phyloP scores from a whole-genome alignment of 1,140 invertebrate species.

The Teleopsis dalmanni region DNA sequence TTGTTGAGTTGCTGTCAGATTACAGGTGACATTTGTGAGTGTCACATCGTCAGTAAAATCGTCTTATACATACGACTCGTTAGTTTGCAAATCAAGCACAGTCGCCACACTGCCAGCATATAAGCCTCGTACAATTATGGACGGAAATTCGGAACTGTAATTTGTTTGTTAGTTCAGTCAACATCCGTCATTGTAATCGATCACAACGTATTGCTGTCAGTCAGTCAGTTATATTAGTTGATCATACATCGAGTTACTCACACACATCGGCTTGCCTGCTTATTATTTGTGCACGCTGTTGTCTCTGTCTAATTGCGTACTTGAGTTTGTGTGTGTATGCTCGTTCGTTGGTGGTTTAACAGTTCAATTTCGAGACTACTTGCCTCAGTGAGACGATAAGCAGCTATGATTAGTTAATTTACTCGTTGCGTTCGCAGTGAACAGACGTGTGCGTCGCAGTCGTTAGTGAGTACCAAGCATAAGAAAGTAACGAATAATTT shows the following conservation, averaged over 20 bases:
- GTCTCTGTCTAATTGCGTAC: slow-evolving; percentile 12
- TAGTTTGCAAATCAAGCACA: too few species aligned
- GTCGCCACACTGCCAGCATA: too few species aligned
- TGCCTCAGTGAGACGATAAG: slow-evolving; percentile 19
- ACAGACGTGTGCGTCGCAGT: slow-evolving; percentile 29
- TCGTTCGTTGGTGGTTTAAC: slow-evolving; percentile 19
- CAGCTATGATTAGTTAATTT: slow-evolving; percentile 43
- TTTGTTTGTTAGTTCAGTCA: not conserved
- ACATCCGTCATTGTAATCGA: not conserved
- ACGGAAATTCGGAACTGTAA: not conserved
- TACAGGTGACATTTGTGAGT: slow-evolving; percentile 34
- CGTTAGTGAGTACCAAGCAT: slow-evolving; percentile 3
- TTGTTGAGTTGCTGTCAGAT: slow-evolving; percentile 23
- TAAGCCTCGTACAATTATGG: too few species aligned
- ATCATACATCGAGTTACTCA: too few species aligned
- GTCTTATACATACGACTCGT: too few species aligned
- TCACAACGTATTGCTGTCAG: too few species aligned
- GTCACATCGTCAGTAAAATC: too few species aligned
- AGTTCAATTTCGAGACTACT: slow-evolving; percentile 29
- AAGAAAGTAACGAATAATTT: slow-evolving; percentile 12
- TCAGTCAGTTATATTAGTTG: too few species aligned
- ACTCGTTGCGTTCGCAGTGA: slow-evolving; percentile 41
- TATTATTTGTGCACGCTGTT: not conserved
- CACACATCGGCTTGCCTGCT: too few species aligned
- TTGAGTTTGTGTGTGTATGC: slow-evolving; percentile 13